Conservation (phyloP, 2,113 vertebrate genomes). For the Eulacestoma nigropectus region DNA sequence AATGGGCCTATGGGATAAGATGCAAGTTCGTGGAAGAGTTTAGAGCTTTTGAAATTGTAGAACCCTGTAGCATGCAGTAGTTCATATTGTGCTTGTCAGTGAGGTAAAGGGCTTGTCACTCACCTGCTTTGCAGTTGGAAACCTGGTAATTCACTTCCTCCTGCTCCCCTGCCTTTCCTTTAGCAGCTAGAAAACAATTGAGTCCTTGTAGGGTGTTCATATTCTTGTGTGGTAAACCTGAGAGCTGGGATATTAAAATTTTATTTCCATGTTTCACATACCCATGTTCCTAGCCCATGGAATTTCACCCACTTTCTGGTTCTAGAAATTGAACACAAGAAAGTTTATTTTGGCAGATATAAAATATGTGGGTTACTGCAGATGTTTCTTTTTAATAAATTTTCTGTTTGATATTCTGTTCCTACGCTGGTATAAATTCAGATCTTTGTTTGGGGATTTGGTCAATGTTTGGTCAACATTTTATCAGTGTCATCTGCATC, state of each 20-base stretch:
- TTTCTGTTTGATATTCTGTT: not conserved
- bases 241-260: not conserved
- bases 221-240: not conserved
- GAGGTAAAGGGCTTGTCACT: not conserved
- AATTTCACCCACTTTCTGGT: not conserved
- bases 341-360: not conserved
- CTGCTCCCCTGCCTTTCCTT: not conserved
- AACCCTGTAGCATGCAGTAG: fast-evolving
- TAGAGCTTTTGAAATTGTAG: not conserved
- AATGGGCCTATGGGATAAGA: not conserved
- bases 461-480: not conserved
- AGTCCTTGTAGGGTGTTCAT: not conserved
- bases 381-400: not conserved
- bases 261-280: not conserved
- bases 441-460: not conserved
- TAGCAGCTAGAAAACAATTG: not conserved
- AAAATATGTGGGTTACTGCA: not conserved
- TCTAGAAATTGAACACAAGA: not conserved
- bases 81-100: not conserved
- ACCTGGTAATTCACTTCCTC: not conserved
- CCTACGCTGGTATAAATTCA: not conserved
- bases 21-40: not conserved
- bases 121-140: not conserved
- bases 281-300: not conserved
- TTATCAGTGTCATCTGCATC: not conserved